Evolutionary conservation across 2,888 invertebrate species (phyloP), one percentile per base, ranked within the genome.

Genomic region (Archips crataeganus): DNA sequence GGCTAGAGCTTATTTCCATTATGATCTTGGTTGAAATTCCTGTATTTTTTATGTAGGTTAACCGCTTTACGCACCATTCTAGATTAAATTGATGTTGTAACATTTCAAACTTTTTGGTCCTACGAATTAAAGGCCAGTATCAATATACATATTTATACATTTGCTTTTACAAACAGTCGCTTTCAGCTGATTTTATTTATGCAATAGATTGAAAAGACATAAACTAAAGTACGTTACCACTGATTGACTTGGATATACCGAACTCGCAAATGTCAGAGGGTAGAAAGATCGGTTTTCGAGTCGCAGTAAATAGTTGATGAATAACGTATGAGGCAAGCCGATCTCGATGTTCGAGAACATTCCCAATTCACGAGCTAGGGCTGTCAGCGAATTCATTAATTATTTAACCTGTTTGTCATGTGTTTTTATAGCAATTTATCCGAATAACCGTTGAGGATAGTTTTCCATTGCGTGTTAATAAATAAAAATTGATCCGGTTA

Each of bases 301-400:
- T 84, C 79, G 75, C 80, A 79, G 85, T 84, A 88, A 87, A 88
- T 87, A 85, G 85, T 82, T 79, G 73, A 80, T 89, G 87, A 89
- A 87, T 89, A 88, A 88, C 83, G 86, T 86, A 89, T 89, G 85
- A 88, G 83, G 75, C 62, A 75, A 77, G 75, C 75, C 80, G 80
- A 82, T 83, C 77, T 75, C 78, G 80, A 80, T 84, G 81, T 82
- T 80, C 75, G 78, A 76, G 77, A 76, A 80, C 81, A 85, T 87
- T 84, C 81, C 81, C 81, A 82, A 86, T 87, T 84, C 83, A 81
- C 77, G 77, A 79, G 79, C 74, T 64, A 81, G 78, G 77, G 80
- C 72, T 81, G 80, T 75, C 75, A 75, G 65, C 70, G 45, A 62
- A 67, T 59, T 47, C 74, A 76, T 75, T 71, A 60, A 76, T 75